Conservation (phyloP, 2,113 vertebrate species). For the Xiphorhynchus elegans region DNA sequence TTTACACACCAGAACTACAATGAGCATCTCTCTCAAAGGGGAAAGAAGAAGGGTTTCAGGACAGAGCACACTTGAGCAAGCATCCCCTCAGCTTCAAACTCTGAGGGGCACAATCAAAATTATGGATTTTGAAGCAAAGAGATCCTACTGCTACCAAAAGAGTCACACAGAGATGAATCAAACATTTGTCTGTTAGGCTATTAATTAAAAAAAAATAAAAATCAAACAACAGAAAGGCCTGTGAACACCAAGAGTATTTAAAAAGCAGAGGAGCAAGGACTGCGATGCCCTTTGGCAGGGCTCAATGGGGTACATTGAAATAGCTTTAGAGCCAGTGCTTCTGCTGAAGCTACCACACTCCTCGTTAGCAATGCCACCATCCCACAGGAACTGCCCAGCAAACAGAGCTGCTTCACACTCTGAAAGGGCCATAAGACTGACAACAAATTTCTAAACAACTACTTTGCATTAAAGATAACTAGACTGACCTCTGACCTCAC, state of each 20-base stretch:
- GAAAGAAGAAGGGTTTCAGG: neutral
- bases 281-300: neutral
- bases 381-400: neutral
- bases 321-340: neutral
- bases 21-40: neutral
- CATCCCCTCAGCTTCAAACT: neutral
- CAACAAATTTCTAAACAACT: neutral
- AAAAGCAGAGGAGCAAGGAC: neutral
- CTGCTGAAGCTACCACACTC: neutral
- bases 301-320: neutral
- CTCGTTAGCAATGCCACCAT: neutral
- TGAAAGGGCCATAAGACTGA: neutral
- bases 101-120: neutral
- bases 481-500: neutral
- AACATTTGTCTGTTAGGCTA: neutral
- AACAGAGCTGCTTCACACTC: neutral
- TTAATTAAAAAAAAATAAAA: neutral
- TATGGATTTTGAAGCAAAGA: neutral
- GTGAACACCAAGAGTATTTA: neutral
- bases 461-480: neutral
- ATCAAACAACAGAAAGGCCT: neutral
- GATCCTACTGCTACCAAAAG: neutral
- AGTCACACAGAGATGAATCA: neutral
- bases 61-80: neutral
- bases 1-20: neutral